phyloP scores from a whole-genome alignment of 2,113 vertebrate genomes.

The Alexandromys fortis region DNA sequence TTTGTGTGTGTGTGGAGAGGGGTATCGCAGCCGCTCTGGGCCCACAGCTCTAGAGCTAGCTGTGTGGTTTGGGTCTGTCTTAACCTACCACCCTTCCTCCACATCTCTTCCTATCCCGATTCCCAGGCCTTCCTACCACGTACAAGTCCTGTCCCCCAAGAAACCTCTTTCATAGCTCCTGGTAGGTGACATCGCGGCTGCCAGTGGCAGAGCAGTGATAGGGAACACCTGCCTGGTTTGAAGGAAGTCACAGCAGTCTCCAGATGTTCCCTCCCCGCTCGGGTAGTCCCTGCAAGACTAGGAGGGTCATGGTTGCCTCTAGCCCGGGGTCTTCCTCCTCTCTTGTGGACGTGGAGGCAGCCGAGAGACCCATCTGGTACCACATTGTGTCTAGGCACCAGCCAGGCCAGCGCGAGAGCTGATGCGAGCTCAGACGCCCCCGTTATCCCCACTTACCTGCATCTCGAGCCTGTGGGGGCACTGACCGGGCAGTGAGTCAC shows the following conservation, averaged over 20 bases:
- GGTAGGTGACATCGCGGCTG: neutral
- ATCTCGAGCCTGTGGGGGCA: neutral
- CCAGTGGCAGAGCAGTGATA: neutral
- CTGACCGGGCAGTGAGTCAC: neutral
- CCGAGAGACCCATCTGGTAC: neutral
- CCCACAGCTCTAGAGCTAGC: neutral
- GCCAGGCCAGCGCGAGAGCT: neutral
- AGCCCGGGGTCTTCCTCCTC: rapidly evolving
- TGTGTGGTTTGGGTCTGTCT: neutral
- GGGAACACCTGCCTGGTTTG: neutral
- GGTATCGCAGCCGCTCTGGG: too few species aligned
- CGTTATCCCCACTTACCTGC: neutral
- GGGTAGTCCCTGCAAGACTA: neutral
- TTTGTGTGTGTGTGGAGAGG: neutral
- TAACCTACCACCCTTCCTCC: too few species aligned
- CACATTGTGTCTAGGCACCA: neutral
- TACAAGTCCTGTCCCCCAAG: neutral
- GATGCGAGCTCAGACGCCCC: neutral
- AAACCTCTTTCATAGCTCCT: neutral
- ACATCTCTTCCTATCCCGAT: neutral
- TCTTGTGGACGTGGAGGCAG: neutral
- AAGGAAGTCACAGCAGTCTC: neutral
- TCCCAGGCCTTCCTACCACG: neutral
- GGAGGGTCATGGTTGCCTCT: neutral
- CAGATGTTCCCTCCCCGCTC: neutral